Conservation (phyloP, 2,888 invertebrate genomes). For the Dasypolia templi region DNA sequence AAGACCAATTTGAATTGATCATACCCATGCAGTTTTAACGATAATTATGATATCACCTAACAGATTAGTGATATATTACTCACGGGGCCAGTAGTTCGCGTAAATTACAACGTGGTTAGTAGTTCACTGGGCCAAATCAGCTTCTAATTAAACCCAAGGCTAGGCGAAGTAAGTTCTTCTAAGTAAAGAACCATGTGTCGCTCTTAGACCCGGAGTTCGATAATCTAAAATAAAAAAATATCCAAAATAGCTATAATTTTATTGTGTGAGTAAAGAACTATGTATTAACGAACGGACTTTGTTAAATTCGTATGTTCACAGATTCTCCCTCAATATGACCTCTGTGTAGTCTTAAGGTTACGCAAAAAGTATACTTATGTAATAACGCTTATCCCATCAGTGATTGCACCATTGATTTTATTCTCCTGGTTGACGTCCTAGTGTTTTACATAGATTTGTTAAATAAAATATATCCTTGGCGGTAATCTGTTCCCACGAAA, state of each 20-base stretch:
- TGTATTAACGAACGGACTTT: background rate
- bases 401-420: background rate
- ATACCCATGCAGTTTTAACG: slow-evolving; percentile 4
- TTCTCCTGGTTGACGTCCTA: background rate
- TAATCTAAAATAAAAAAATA: no score
- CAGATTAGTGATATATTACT: slow-evolving; percentile 46
- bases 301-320: background rate
- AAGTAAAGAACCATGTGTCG: no score
- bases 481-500: background rate
- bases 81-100: slow-evolving; percentile 39
- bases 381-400: background rate
- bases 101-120: slow-evolving; percentile 58
- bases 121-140: slow-evolving; percentile 56
- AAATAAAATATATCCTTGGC: background rate
- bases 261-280: no score
- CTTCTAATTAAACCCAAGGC: slow-evolving; percentile 47
- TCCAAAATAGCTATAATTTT: no score
- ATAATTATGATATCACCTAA: slow-evolving; percentile 43
- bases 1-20: slow-evolving; percentile 2
- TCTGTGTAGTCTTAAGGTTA: background rate
- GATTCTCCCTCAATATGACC: background rate
- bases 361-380: background rate
- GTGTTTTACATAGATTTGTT: background rate
- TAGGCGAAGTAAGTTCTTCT: no score
- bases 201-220: no score